Base-by-base conservation (phyloP, 2,888 invertebrate species). In the Drosophila paracracens region DNA sequence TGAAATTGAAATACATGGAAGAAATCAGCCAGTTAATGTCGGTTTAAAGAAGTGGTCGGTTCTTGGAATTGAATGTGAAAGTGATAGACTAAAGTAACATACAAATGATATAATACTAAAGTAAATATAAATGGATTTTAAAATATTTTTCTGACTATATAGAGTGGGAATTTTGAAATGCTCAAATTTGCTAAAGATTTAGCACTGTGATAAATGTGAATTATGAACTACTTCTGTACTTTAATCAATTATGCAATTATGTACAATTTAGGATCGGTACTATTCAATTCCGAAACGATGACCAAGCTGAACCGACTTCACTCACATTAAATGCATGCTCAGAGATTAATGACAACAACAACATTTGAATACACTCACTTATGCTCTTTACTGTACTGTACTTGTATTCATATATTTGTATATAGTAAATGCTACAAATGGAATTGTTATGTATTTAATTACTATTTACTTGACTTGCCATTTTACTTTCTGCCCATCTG, bases 401-500 rank as follows among this genome's bases (percentile, higher is more conserved):
- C 29, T 53, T 46, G 50, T 65, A 58, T 56, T 70, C 48, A 40
- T 63, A 62, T 18, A 65, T 18, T 36, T 70, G 48, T 66, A 36
- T 31, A 52, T 43, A 63, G 36, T 56, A n/a, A 38, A 56, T 46
- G 46, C 35, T 68, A 66, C 73, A 61, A 63, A 59, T 85, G 65
- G 74, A 74, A 74, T 76, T 71, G 68, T 58, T 54, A 66, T 64
- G 50, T 57, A 64, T 67, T 60, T 64, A 29, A 16, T 33, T 38
- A 43, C 53, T 50, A 74, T 40, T 73, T 76, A 76, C 71, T 83
- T 89, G 88, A 85, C 80, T 82, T 86, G 87, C 81, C 80, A 82
- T 91, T 84, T 92, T 92, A 89, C 92, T 91, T 91, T 92, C 92
- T 92, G 92, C 92, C 92, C 92, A 92, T 89, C 92, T 91, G 82